Percentiles rank a stretch among this genome's conserved stretches.
phyloP scores from a whole-genome alignment of 1,140 invertebrate genomes.

The Drosophila oshimai region DNA sequence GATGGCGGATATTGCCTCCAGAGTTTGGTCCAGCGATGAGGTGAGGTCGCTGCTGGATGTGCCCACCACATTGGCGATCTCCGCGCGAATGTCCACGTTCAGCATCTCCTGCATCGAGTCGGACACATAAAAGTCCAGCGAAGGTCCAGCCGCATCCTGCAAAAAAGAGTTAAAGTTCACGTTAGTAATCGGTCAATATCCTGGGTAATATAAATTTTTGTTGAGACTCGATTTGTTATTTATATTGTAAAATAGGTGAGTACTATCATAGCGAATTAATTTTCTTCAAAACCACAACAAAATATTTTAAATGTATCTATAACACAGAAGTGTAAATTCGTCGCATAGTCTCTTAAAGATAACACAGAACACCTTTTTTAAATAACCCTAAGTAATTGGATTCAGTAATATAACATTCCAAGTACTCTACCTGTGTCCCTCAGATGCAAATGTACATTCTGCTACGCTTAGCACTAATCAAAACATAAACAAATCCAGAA shows the following conservation, averaged over 20 bases:
- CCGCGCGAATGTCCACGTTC: slow-evolving; percentile 91
- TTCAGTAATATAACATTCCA: too few relatives aligned
- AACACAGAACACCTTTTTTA: too few relatives aligned
- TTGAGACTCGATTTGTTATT: too few relatives aligned
- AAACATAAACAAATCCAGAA: slow-evolving; percentile 17
- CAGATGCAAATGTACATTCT: background rate
- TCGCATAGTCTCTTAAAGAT: too few relatives aligned
- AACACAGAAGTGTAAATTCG: too few relatives aligned
- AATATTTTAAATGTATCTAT: too few relatives aligned
- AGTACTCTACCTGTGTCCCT: too few relatives aligned
- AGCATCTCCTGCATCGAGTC: slow-evolving; percentile 90
- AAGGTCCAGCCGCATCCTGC: slow-evolving; percentile 84
- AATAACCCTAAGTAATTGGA: too few relatives aligned
- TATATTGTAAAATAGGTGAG: too few relatives aligned
- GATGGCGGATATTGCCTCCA: slow-evolving; percentile 67
- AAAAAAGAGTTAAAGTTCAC: slow-evolving; percentile 45
- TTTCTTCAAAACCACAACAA: too few relatives aligned
- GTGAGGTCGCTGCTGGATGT: slow-evolving; percentile 85
- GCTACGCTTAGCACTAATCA: slow-evolving; percentile 5
- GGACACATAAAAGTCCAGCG: slow-evolving; percentile 85
- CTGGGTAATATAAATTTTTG: too few relatives aligned
- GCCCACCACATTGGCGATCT: slow-evolving; percentile 89
- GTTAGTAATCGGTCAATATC: background rate
- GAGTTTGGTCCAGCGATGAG: slow-evolving; percentile 67
- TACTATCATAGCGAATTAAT: too few relatives aligned